Evolutionary conservation across 2,797 vertebrate genomes (phyloP).

Genomic region (Alectoris magna): DNA sequence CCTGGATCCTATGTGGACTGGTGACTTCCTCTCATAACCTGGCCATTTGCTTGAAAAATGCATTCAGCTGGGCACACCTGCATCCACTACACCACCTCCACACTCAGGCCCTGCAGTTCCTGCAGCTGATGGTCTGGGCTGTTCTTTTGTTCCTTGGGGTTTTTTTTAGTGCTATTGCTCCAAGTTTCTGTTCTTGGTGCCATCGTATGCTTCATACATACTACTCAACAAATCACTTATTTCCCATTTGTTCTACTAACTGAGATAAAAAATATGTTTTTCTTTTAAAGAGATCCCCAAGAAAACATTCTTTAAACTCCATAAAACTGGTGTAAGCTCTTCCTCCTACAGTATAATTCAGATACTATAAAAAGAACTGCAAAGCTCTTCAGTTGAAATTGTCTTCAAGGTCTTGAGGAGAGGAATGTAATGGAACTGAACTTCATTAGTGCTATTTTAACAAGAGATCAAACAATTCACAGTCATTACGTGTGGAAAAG

Average conservation of each 20-base stretch:
- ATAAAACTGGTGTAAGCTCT: background rate
- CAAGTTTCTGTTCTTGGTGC: background rate
- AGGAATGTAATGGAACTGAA: background rate
- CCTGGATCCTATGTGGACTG: background rate
- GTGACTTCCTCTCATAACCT: background rate
- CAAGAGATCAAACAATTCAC: background rate
- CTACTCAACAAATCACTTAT: background rate
- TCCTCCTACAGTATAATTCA: background rate
- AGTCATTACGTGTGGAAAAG: background rate
- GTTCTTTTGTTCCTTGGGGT: background rate
- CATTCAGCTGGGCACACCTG: background rate
- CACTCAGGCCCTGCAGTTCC: background rate
- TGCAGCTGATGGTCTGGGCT: background rate
- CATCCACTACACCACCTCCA: background rate
- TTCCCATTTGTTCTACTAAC: background rate
- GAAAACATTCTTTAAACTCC: background rate
- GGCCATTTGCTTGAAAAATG: background rate
- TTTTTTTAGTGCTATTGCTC: background rate
- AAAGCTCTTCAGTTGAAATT: background rate
- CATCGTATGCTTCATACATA: background rate
- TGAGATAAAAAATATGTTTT: background rate
- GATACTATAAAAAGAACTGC: background rate
- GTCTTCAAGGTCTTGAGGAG: background rate
- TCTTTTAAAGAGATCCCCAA: background rate
- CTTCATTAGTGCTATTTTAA: background rate